Evolutionary conservation across 2,888 invertebrate species (phyloP).

Genomic region (Spisula subtruncata): DNA sequence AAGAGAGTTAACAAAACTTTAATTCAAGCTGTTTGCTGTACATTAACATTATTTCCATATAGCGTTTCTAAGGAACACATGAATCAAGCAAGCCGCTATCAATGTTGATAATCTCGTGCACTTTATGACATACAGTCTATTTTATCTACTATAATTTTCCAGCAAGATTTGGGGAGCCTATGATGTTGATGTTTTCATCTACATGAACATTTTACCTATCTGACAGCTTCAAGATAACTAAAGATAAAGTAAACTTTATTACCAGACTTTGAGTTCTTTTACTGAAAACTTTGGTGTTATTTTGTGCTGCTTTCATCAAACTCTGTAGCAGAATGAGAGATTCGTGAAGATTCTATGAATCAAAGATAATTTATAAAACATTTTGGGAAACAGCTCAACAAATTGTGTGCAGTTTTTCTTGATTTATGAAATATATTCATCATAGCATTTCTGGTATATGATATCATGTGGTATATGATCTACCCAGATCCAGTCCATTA

Average conservation of each 20-base stretch:
- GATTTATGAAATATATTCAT: too few relatives aligned
- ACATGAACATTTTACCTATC: slow-evolving; percentile 43
- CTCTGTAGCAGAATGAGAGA: background rate
- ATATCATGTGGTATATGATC: too few relatives aligned
- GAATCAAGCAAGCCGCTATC: background rate
- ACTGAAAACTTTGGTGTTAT: background rate
- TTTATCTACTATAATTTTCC: slow-evolving; percentile 32
- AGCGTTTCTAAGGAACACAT: too few relatives aligned
- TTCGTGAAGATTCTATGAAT: background rate
- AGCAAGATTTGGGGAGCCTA: slow-evolving; percentile 36
- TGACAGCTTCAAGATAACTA: slow-evolving; percentile 36
- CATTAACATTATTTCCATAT: too few relatives aligned
- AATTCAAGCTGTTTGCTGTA: too few relatives aligned
- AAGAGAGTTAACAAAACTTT: too few relatives aligned
- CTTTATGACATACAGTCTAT: slow-evolving; percentile 29
- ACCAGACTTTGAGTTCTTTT: slow-evolving; percentile 32
- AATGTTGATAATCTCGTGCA: slow-evolving; percentile 34
- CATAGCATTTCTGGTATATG: too few relatives aligned
- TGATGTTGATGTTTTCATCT: slow-evolving; percentile 53
- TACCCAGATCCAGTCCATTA: too few relatives aligned
- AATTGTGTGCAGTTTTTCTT: too few relatives aligned
- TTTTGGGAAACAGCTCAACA: too few relatives aligned
- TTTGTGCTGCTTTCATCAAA: background rate
- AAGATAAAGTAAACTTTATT: slow-evolving; percentile 38
- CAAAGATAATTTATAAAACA: too few relatives aligned